A percentile compares a stretch with the other conserved stretches of the same genome.
phyloP scores from a whole-genome alignment of 1,140 invertebrate genomes.

The Philaenus spumarius region DNA sequence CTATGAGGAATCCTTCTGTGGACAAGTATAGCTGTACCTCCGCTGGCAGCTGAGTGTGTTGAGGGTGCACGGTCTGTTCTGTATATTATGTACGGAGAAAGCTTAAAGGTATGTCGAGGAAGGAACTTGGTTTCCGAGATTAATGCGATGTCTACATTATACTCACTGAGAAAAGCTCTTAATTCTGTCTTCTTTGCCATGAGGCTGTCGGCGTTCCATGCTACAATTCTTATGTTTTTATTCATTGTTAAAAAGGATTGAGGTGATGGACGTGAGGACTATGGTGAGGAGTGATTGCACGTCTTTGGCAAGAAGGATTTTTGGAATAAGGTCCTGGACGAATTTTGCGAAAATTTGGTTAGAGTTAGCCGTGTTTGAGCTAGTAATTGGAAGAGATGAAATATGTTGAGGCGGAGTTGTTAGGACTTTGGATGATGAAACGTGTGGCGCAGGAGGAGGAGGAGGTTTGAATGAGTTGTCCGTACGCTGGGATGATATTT shows the following conservation, averaged over 20 bases:
- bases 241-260: background rate
- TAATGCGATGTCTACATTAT: background rate
- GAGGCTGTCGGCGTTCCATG: background rate
- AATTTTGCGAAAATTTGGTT: background rate
- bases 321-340: background rate
- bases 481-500: too few species aligned
- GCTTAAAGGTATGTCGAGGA: background rate
- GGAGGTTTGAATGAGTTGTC: background rate
- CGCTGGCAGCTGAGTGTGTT: background rate
- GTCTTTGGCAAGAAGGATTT: background rate
- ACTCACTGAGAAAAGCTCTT: background rate
- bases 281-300: background rate
- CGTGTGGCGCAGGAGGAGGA: background rate
- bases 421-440: background rate
- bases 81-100: background rate
- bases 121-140: background rate
- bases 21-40: background rate
- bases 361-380: too few species aligned
- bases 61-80: background rate
- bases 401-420: background rate
- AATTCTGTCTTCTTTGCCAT: background rate
- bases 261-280: background rate
- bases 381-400: background rate
- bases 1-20: background rate
- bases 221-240: background rate